A percentile compares a stretch with the other conserved stretches of the same genome.
Conservation (phyloP, 2,888 invertebrate species). For the Drosophila prolongata region DNA sequence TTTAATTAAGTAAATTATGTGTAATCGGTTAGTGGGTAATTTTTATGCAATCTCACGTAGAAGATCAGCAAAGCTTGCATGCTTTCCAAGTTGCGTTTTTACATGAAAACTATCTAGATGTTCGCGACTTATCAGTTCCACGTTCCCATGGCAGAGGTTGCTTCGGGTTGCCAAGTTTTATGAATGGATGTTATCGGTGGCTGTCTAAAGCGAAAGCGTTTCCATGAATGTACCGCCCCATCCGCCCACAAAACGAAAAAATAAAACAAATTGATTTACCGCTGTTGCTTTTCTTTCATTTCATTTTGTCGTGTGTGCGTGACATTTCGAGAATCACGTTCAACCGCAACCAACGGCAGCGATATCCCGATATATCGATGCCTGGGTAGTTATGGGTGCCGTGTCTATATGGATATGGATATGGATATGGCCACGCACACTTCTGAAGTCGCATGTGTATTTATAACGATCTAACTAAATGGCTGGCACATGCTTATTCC, state of each 20-base stretch:
- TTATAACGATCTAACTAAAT: slow-evolving; percentile 61
- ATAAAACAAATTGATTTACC: slow-evolving; percentile 40
- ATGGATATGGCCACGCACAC: slow-evolving; percentile 35
- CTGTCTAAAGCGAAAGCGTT: slow-evolving; percentile 44
- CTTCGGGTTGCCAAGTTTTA: slow-evolving; percentile 41
- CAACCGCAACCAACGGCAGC: slow-evolving; percentile 61
- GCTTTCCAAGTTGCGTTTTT: slow-evolving; percentile 16
- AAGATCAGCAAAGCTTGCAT: slow-evolving; percentile 8
- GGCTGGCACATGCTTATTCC: slow-evolving; percentile 50
- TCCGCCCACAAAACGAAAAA: not conserved
- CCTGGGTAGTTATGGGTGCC: slow-evolving; percentile 43
- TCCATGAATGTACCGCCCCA: slow-evolving; percentile 33
- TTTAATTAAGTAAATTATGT: not conserved
- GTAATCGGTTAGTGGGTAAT: not conserved
- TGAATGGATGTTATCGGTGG: slow-evolving; percentile 68
- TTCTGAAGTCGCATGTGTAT: slow-evolving; percentile 13
- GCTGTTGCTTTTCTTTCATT: slow-evolving; percentile 31
- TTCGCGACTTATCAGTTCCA: slow-evolving; percentile 27
- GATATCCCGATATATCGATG: slow-evolving; percentile 55
- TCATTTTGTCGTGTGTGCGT: slow-evolving; percentile 61
- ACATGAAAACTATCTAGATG: slow-evolving; percentile 25
- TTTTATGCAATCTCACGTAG: slow-evolving; percentile 21
- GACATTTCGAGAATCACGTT: slow-evolving; percentile 82
- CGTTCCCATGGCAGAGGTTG: slow-evolving; percentile 30
- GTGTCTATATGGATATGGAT: slow-evolving; percentile 36